Evolutionary conservation across 2,888 invertebrate species (phyloP), one percentile per base, ranked within the genome.

Genomic region (Synanthedon andrenaeformis): DNA sequence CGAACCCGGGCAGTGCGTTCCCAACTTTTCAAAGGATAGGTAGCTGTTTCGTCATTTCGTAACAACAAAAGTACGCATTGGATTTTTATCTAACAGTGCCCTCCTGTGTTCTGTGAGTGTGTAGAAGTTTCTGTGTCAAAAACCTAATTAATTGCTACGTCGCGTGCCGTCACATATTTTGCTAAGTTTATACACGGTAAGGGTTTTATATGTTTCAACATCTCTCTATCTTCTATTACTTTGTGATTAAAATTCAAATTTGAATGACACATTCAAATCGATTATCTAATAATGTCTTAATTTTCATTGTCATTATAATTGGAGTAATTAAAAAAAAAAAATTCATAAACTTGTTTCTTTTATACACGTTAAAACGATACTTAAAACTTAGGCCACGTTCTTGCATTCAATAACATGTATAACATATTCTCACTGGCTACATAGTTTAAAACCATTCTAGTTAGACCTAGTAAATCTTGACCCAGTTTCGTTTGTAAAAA

Each of bases 1-100:
- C 72, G 69, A 63, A 64, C 79, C 82, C 75, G 70, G 81, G 71
- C 82, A 82, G 85, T 84, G 74, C 72, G 74, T 65, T 66, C 64
- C 66, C 64, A 64, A 64, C 69, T 63, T 67, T 60, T 58, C 53
- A 58, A 62, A 63, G 63, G 59, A 66, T 62, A 65, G 64, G 66
- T 60, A 57, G 65, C 62, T 65, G 62, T 62, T 66, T 66, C 62
- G 68, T 74, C 67, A 69, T 60, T 65, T 66, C 63, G 66, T 63
- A 62, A 65, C 62, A 59, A 56, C 51, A 68, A 70, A 76, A 77
- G 70, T 77, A 82, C 82, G 82, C 82, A 83, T 82, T 74, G 72
- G 56, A 72, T 58, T 45, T 17, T 45, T 45, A 6, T n/a, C 14
- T 45, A 45, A 45, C 42, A n/a, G 42, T 42, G 42, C n/a, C 23